Base-by-base conservation (phyloP, 2,797 vertebrate species). In the Catamblyrhynchus diadema region DNA sequence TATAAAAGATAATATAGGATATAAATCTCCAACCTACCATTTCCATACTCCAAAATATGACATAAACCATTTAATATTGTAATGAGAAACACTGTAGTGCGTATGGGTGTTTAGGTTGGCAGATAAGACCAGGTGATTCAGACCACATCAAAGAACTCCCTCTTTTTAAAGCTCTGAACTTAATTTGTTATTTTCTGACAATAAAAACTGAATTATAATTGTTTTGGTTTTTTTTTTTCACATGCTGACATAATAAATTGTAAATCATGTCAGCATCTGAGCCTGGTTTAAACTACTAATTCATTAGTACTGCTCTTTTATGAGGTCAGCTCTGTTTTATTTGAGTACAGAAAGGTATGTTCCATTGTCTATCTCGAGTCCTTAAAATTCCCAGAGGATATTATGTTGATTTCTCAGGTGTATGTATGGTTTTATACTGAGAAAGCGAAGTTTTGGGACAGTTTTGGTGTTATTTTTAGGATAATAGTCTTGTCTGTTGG, bases 141-240 rank as follows among this genome's bases (percentile, higher is more conserved):
- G 89, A 96, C 95, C 93, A 96, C 96, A 96, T 97, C 93, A 97
- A 96, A 96, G 91, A 91, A 82, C 72, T 88, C 86, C 44, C 54
- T 88, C 82, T 87, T 95, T 96, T 95, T 82, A 93, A 89, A 89
- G 64, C 81, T 85, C 93, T 91, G 67, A 85, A 82, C 66, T 95
- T 96, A 96, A 97, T 96, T 96, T 95, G 91, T 95, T 95, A 77
- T 94, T 93, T 95, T 97, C 92, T 95, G 86, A 94, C 94, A 95
- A 85, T 94, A 93, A 95, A 97, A 94, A 84, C 12, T 25, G 88
- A 86, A 86, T 93, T 70, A 33, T 90, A 92, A 90, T 96, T 91
- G 94, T 84, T 91, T 90, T 8, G 81, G 2, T 0, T 0, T 9
- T 30, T 84, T 82, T 56, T 54, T 44, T 82, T 86, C 48, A 77